Base-by-base conservation (phyloP, 2,113 vertebrate genomes). In the Cebus imitator region DNA sequence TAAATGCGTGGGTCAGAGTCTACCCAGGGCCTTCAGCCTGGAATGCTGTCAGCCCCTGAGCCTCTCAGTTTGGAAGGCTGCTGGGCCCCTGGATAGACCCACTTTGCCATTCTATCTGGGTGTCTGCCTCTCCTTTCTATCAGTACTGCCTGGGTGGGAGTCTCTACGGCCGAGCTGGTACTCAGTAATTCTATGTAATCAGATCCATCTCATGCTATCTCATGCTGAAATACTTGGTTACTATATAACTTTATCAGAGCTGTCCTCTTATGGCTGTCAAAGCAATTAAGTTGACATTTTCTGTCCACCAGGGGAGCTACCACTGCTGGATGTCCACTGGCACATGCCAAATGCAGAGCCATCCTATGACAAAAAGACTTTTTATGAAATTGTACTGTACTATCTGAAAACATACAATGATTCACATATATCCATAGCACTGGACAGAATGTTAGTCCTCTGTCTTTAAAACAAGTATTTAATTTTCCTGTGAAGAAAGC, bases 301-400 rank as follows among this genome's bases (percentile, higher is more conserved):
- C 98, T 99, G 91, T 99, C 99, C 90, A 99, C 92, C 6, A 99
- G 98, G 92, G 98, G 99, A 0, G 96, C 97, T 83, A 99, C 99
- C 27, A 99, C 98, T 12, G 99, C 99, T 9, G 90, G 96, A 75
- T 99, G 99, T 97, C 99, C 99, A 4, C 94, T 98, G 61, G 99
- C 99, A 97, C 99, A 99, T 81, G 99, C 99, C 20, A 99, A 98
- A 97, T 99, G 99, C 81, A 99, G 98, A 8, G 99, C 98, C 48
- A 99, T 99, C 98, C 99, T 99, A 97, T 2, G 32, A 95, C 88
- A 83, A 7, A 11, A 37, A 88, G 30, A 18, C 35, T 16, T 55
- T 79, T 85, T 30, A 55, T 97, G 97, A 43, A 58, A 79, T 57
- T 89, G 80, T 3, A 79, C 32, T 3, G 13, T 3, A 61, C 27